phyloP scores from a whole-genome alignment of 1,140 invertebrate species.

The Cylas formicarius region DNA sequence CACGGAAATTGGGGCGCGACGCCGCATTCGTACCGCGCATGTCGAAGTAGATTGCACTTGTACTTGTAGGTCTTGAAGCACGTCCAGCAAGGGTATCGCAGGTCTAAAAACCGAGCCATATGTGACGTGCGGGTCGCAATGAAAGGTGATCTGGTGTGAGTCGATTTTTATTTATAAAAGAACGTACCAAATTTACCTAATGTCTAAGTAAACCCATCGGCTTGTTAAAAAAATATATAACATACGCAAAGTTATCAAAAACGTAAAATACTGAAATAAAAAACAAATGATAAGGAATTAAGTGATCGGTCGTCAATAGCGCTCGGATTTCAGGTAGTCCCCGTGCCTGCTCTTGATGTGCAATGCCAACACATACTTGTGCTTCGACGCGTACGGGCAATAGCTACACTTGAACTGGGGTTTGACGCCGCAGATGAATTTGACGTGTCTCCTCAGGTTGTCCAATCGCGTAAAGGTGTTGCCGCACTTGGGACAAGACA shows the following conservation, averaged over 20 bases:
- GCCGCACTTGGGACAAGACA: conserved; percentile 27
- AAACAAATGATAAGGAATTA: conserved; percentile 1
- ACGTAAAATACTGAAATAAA: neutral
- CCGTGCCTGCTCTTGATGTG: conserved; percentile 29
- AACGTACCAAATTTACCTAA: neutral
- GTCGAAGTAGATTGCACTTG: conserved; percentile 50
- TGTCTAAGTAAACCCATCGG: neutral
- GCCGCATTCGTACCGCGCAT: conserved; percentile 60
- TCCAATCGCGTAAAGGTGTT: conserved; percentile 31
- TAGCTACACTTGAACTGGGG: conserved; percentile 48
- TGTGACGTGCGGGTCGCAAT: too few relatives aligned
- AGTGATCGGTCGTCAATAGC: conserved; percentile 2
- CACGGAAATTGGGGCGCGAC: conserved; percentile 45
- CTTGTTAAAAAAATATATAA: conserved; percentile 11
- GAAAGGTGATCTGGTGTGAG: too few relatives aligned
- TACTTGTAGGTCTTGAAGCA: conserved; percentile 53
- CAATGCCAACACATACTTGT: conserved; percentile 31
- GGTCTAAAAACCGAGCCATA: too few relatives aligned
- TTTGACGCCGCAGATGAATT: conserved; percentile 57
- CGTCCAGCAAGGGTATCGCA: conserved; percentile 32
- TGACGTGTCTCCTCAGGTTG: conserved; percentile 57
- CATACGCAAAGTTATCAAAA: too few relatives aligned
- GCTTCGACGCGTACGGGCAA: conserved; percentile 45
- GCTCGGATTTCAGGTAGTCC: neutral
- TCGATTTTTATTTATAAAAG: neutral